Percentiles rank a stretch among this genome's conserved stretches.
Conservation (phyloP, 2,113 vertebrate species). For the Fregata magnificens region DNA sequence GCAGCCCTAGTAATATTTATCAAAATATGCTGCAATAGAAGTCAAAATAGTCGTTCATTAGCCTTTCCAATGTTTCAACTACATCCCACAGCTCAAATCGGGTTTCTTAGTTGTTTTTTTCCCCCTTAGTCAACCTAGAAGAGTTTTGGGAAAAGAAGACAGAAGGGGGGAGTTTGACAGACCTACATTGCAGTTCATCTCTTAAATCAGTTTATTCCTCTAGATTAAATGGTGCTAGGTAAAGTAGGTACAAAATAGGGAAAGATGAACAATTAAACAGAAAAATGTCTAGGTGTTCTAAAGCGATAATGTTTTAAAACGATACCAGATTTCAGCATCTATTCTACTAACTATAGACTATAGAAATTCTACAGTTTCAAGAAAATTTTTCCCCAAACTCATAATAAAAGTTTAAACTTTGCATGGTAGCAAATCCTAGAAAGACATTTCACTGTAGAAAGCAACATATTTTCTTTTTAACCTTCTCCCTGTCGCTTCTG, state of each 20-base stretch:
- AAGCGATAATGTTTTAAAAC: not conserved
- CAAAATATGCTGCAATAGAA: not conserved
- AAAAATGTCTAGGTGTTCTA: not conserved
- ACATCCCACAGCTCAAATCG: not conserved
- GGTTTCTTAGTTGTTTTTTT: not conserved
- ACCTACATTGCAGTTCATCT: not conserved
- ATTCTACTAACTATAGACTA: not conserved
- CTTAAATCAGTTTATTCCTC: not conserved
- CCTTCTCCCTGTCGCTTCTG: not conserved
- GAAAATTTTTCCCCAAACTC: not conserved
- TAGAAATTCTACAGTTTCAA: not conserved
- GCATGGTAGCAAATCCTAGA: not conserved
- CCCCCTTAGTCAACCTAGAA: not conserved
- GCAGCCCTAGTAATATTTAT: not conserved
- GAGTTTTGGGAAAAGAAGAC: not conserved
- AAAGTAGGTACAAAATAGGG: not conserved
- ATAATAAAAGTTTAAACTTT: not conserved
- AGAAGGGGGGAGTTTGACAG: not conserved
- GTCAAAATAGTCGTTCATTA: not conserved
- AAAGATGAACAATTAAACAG: not conserved
- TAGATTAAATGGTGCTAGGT: not conserved
- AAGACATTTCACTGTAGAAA: not conserved
- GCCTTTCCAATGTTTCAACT: not conserved
- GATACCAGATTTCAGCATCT: not conserved
- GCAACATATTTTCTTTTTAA: not conserved